Evolutionary conservation across 2,113 vertebrate genomes (phyloP).

Genomic region (Uria lomvia): DNA sequence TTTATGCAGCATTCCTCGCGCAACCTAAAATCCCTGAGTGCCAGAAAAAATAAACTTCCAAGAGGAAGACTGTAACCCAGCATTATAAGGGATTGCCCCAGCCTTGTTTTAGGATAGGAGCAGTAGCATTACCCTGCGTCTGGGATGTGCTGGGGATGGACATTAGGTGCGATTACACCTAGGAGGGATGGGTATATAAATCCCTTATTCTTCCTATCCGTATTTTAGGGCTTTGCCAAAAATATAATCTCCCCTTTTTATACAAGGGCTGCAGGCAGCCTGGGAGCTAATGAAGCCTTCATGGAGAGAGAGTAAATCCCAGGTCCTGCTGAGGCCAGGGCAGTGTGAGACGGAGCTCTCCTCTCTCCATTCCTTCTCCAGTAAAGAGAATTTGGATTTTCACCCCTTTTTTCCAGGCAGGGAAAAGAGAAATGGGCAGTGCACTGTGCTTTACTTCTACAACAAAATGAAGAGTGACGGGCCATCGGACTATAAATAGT

Average conservation of each 20-base stretch:
- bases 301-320: neutral
- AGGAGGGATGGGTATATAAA: neutral
- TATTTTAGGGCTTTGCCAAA: neutral
- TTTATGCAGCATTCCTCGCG: neutral
- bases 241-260: neutral
- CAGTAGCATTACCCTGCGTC: neutral
- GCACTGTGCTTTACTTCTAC: neutral
- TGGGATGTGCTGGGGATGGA: neutral
- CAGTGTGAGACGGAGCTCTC: neutral
- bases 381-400: neutral
- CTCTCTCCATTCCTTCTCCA: neutral
- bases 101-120: neutral
- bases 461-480: neutral
- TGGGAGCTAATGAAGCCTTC: neutral
- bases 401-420: neutral
- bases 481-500: slow-evolving; percentile 46
- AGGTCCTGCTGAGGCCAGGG: accelerated
- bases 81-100: neutral
- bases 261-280: neutral
- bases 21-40: neutral
- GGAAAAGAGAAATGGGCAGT: neutral
- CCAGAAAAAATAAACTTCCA: neutral
- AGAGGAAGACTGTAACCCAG: neutral
- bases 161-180: accelerated
- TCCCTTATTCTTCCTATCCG: neutral